Evolutionary conservation across 1,140 invertebrate species (phyloP).

Genomic region (Sogatella furcifera): DNA sequence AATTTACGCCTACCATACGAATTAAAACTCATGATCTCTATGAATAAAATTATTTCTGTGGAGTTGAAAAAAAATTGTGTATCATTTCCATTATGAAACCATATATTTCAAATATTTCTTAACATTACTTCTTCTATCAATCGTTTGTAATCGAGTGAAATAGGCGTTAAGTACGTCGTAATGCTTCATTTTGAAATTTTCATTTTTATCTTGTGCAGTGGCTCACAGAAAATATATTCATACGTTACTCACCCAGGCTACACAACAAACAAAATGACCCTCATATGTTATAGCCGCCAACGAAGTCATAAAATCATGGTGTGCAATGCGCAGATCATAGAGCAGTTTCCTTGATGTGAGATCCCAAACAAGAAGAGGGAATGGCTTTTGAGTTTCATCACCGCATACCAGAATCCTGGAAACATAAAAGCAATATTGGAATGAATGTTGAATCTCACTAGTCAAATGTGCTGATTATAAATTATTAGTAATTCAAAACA

Average conservation of each 20-base stretch:
- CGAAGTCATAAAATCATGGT: slow-evolving; percentile 77
- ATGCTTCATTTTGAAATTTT: not conserved
- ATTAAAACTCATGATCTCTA: too few species aligned
- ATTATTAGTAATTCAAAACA: too few species aligned
- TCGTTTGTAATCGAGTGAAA: too few species aligned
- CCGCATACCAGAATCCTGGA: slow-evolving; percentile 72
- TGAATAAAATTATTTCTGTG: too few species aligned
- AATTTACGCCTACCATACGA: too few species aligned
- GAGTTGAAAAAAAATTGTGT: too few species aligned
- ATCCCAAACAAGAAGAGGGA: slow-evolving; percentile 80
- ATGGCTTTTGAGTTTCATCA: slow-evolving; percentile 84
- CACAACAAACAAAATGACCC: slow-evolving; percentile 53
- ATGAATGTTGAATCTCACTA: too few species aligned
- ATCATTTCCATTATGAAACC: too few species aligned
- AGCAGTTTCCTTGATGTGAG: slow-evolving; percentile 68
- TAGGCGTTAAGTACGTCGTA: too few species aligned
- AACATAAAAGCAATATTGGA: not conserved
- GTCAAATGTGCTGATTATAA: too few species aligned
- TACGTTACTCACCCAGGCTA: slow-evolving; percentile 42
- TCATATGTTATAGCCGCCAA: slow-evolving; percentile 77
- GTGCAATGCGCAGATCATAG: slow-evolving; percentile 76
- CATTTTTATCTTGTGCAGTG: not conserved
- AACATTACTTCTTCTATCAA: too few species aligned
- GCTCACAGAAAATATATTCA: not conserved
- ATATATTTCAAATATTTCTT: too few species aligned